A percentile compares a stretch with the other conserved stretches of the same genome.
Evolutionary conservation across 2,888 invertebrate genomes (phyloP).

Genomic region (Endotricha flammealis): DNA sequence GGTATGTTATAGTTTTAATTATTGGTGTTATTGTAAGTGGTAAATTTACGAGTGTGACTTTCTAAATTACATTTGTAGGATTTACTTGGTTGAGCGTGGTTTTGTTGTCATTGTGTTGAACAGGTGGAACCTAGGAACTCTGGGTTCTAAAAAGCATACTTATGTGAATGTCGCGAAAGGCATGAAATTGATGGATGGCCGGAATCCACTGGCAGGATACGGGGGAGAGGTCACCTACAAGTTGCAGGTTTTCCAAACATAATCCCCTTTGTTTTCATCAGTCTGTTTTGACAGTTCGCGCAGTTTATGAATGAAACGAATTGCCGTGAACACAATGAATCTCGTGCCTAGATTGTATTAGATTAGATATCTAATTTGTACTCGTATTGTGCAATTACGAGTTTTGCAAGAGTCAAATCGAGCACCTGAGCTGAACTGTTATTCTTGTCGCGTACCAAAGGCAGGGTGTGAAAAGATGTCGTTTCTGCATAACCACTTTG

Average conservation of each 20-base stretch:
- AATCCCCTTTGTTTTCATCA: constrained; percentile 64
- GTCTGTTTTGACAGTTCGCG: constrained; percentile 65
- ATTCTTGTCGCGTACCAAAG: too few relatives aligned
- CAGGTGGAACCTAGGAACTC: constrained; percentile 63
- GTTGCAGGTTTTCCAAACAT: too few relatives aligned
- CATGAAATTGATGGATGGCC: not conserved
- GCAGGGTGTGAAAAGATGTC: too few relatives aligned
- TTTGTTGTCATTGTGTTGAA: constrained; percentile 67
- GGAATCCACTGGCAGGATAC: constrained; percentile 21
- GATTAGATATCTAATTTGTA: constrained; percentile 49
- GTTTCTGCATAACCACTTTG: too few relatives aligned
- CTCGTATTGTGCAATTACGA: constrained; percentile 25
- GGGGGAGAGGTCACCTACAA: constrained; percentile 14
- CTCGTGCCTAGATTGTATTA: constrained; percentile 53
- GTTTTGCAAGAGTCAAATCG: too few relatives aligned
- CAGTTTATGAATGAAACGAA: constrained; percentile 73
- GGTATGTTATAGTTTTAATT: constrained; percentile 81
- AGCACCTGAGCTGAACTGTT: too few relatives aligned
- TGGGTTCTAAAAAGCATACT: constrained; percentile 37
- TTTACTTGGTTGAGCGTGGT: constrained; percentile 20
- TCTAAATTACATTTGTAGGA: not conserved
- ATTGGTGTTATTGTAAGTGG: not conserved
- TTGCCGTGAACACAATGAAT: constrained; percentile 62
- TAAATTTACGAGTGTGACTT: constrained; percentile 1
- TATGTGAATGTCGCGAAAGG: constrained; percentile 40